These are phyloP conservation scores for Corythornis vintsioides DNA, from an alignment of 2,113 vertebrate genomes.

Conservation along the genomic window DNA sequence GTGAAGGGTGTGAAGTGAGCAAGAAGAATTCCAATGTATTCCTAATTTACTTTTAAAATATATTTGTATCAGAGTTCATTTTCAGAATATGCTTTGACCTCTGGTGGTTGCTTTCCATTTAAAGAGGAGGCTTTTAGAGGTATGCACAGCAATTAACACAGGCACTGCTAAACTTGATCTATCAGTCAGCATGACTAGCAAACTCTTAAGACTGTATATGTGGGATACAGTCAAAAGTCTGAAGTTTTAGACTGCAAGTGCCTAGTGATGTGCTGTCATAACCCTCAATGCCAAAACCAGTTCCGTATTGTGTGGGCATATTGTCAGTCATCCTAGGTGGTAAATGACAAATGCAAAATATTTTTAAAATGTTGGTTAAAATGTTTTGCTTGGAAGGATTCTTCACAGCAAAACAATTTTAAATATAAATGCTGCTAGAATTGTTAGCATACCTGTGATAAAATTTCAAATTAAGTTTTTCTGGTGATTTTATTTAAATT, in stretches of 20 bases:
- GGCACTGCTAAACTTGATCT: background rate
- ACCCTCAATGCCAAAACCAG: background rate
- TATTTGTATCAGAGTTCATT: no score
- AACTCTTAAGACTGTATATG: background rate
- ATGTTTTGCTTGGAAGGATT: background rate
- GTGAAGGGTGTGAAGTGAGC: no score
- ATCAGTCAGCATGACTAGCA: no score
- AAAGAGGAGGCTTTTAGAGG: background rate
- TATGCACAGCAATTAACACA: background rate
- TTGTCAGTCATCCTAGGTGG: constrained; percentile 36
- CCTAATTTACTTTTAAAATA: no score
- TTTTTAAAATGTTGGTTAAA: constrained; percentile 24
- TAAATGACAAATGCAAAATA: constrained; percentile 53
- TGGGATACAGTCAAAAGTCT: background rate
- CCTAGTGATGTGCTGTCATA: background rate
- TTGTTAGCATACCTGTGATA: background rate
- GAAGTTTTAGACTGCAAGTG: background rate
- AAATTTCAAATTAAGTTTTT: background rate
- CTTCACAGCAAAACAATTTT: constrained; percentile 15
- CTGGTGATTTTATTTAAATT: background rate
- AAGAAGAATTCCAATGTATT: no score
- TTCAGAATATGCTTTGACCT: background rate
- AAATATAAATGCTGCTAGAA: background rate
- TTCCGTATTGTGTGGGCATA: background rate
- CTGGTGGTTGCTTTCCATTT: background rate